phyloP scores from a whole-genome alignment of 2,113 vertebrate species.

The Mormyrus iriodes region DNA sequence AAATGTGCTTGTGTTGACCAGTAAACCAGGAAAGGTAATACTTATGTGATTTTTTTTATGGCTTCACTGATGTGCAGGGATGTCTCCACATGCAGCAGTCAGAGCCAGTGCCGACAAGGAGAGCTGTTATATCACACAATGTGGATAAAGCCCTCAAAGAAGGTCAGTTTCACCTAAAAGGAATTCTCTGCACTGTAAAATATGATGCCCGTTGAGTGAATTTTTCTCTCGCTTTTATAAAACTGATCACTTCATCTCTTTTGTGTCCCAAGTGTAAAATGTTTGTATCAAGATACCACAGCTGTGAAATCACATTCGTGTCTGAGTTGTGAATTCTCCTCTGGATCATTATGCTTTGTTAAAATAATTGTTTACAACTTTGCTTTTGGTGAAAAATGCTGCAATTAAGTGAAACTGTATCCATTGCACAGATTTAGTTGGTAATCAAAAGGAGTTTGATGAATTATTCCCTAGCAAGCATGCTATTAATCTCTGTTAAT shows the following conservation, averaged over 20 bases:
- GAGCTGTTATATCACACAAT: constrained; percentile 90
- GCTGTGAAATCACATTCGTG: not conserved
- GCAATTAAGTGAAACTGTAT: not conserved
- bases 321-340: not conserved
- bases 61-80: constrained; percentile 59
- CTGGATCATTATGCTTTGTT: not conserved
- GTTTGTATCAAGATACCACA: not conserved
- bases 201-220: not conserved
- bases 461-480: not conserved
- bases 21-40: not conserved
- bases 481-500: not conserved
- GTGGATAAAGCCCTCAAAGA: constrained; percentile 94
- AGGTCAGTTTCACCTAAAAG: constrained; percentile 63
- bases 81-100: constrained; percentile 60
- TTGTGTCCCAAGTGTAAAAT: not conserved
- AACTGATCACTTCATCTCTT: not conserved
- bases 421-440: not conserved
- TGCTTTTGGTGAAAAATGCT: not conserved
- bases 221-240: not conserved
- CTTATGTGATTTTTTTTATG: not conserved
- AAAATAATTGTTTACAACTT: not conserved
- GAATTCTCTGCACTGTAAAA: not conserved
- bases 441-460: not conserved
- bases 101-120: constrained; percentile 72
- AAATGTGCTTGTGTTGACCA: not conserved